Conservation (phyloP, 2,113 vertebrate species). For the Coturnix japonica region DNA sequence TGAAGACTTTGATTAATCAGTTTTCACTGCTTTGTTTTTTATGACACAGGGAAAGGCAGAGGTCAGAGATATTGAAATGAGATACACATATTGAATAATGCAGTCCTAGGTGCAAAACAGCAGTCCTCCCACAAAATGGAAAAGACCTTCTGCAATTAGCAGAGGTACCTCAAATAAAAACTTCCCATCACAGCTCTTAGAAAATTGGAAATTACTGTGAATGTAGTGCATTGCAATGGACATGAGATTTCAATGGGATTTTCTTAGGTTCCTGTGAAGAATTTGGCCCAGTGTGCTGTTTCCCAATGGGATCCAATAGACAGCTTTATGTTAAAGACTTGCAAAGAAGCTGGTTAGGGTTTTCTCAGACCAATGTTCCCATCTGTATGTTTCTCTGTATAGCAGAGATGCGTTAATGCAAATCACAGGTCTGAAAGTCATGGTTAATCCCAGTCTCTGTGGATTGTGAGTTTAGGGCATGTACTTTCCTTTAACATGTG, state of each 20-base stretch:
- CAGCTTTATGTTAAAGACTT: background rate
- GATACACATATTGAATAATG: constrained; percentile 41
- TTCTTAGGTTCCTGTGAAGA: fast-evolving
- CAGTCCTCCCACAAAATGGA: constrained; percentile 11
- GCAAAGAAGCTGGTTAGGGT: background rate
- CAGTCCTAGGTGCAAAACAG: constrained; percentile 24
- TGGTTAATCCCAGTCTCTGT: background rate
- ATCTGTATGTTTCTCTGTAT: background rate
- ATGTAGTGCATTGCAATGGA: background rate
- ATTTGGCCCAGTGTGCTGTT: background rate
- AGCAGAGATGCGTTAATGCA: background rate
- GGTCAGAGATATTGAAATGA: constrained; percentile 62
- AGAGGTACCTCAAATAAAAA: background rate
- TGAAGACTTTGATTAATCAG: constrained; percentile 61
- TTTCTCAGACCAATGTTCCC: background rate
- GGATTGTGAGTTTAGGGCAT: background rate
- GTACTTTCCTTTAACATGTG: background rate
- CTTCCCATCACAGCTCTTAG: background rate
- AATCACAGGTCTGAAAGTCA: background rate
- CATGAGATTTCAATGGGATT: background rate
- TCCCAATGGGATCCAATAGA: background rate
- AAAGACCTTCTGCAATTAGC: background rate
- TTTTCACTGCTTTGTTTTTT: constrained; percentile 52
- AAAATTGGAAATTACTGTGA: background rate
- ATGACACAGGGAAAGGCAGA: constrained; percentile 58